Base-by-base conservation (phyloP, 1,140 invertebrate genomes). In the Colletes gigas region DNA sequence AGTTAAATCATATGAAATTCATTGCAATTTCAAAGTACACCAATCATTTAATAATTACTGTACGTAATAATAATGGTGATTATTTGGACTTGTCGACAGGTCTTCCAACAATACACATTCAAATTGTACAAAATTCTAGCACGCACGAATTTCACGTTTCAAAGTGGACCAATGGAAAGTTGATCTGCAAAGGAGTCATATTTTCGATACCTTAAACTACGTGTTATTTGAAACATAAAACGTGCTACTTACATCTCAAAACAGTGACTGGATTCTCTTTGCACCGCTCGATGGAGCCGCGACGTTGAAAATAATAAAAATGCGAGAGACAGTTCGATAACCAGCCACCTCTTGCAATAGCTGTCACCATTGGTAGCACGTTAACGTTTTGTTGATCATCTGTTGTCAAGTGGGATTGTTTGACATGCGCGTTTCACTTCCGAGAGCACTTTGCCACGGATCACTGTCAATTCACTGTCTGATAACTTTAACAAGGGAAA, bases 341-440 rank as follows among this genome's bases (percentile, higher is more conserved):
- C 50, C 76, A 52, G 4, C 47, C 62, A 19, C 10, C 54, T 19
- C 41, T 63, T 71, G 44, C 60, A 30, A 0, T 12, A 21, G 15
- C 69, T 65, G 19, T 72, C 44, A 62, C n/a, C 59, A 5, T 5
- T 78, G 30, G 63, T 70, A 78, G 59, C 4, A 14, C 50, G 30
- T 8, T 54, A 30, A 78, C 68, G 59, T 78, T 72, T 63, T 21
- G 19, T 76, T 39, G n/a, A 62, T 71, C 59, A 71, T 9, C 30
- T 44, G 76, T 78, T 71, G 69, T 63, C 69, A 78, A 78, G 68
- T 63, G 21, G 19, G 21, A 78, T 72, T 72, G 76, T 78, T 78
- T 78, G 69, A 50, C 76, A 78, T 78, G 76, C 76, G 76, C 76
- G 57, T 19, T 63, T 52, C 54, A 63, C 63, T 78, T 54, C 19